Base-by-base conservation (phyloP, 2,888 invertebrate species). In the Metacarcinus magister region DNA sequence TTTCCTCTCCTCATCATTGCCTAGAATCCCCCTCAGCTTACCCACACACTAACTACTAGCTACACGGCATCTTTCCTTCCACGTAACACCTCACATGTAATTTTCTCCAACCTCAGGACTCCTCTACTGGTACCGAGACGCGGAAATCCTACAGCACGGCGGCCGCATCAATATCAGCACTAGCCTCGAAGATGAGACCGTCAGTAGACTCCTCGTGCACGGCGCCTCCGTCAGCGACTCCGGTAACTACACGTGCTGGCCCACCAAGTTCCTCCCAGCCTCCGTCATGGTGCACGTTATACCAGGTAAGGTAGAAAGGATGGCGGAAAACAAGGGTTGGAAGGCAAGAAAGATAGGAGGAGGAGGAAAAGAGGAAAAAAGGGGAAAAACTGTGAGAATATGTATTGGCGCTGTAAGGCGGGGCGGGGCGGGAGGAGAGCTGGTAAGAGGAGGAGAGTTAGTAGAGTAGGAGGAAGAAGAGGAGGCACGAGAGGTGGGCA, bases 161-260 rank as follows among this genome's bases (percentile, higher is more conserved):
- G 95, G 93, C 8, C 94, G 96, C 19, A 82, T 96, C 23, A 82
- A 89, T 39, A 96, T 96, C 54, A 48, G 48, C 89, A 96, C 96
- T 0, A 44, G 90, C 54, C 87, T 96, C 16, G 95, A 92, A 13
- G 90, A 92, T 60, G 90, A 87, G 28, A 94, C 95, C 75, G 46
- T 75, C 28, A 97, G 96, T 46, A 67, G 90, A 23, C 95, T 96
- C 23, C 54, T 60, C 16, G 94, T 97, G 28, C 44, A 44, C 28
- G 60, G 75, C 54, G 96, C 96, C 39, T 92, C 89, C 32, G 96
- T 96, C 28, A 75, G 44, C 44, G 96, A 97, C 89, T 97, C 96
- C 0, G 97, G 97, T 23, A 97, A 97, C 95, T 97, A 97, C 92
- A 97, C 97, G 28, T 97, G 97, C 87, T 96, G 96, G 95, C 97